Conservation (phyloP, 1,140 invertebrate species). For the Eriosoma lanigerum region DNA sequence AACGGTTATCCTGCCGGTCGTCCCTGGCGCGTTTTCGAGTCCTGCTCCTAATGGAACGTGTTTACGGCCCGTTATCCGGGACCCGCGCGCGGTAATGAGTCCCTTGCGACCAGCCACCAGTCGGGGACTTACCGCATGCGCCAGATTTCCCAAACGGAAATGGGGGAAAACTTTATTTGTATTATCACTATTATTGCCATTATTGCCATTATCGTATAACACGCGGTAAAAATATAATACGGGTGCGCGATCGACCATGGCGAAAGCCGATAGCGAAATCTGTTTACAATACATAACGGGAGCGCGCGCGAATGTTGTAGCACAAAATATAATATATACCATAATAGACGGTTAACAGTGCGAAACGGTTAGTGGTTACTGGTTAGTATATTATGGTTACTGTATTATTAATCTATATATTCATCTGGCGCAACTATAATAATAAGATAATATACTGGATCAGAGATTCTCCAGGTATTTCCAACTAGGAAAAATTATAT, state of each 20-base stretch:
- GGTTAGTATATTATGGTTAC: too few species aligned
- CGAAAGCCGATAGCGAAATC: conserved; percentile 2
- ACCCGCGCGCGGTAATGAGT: conserved; percentile 25
- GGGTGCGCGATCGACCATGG: background rate
- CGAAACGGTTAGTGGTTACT: too few species aligned
- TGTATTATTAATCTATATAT: too few species aligned
- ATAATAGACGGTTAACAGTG: too few species aligned
- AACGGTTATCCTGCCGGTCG: too few species aligned
- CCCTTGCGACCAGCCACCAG: background rate
- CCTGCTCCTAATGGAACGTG: conserved; percentile 37
- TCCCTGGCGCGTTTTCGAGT: background rate
- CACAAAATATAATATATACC: too few species aligned
- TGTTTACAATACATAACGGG: background rate
- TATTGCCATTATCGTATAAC: conserved; percentile 28
- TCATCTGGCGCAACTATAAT: too few species aligned
- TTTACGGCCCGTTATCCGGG: conserved; percentile 24
- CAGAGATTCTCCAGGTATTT: too few species aligned
- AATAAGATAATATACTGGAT: too few species aligned
- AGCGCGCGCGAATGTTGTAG: too few species aligned
- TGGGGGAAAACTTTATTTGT: conserved; percentile 17
- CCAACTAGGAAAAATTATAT: too few species aligned
- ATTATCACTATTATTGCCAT: conserved; percentile 21
- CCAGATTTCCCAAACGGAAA: background rate
- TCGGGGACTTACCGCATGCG: too few species aligned
- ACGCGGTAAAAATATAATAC: background rate